Percentiles rank a stretch among this genome's conserved stretches.
These are phyloP conservation scores for Lamellibrachia satsuma DNA, from an alignment of 2,888 invertebrate species.

Conservation along the genomic window DNA sequence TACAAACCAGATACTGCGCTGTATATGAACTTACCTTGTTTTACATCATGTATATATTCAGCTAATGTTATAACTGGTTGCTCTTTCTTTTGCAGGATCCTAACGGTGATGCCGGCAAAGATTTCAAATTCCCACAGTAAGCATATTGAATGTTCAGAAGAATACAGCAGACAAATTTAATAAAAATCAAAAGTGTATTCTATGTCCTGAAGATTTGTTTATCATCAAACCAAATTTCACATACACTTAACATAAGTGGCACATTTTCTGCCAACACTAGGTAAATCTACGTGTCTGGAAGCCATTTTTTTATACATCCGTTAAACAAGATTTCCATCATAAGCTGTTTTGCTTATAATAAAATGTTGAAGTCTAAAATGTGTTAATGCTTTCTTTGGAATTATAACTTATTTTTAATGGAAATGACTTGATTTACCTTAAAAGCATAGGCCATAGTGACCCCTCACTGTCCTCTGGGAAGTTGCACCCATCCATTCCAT, in stretches of 20 bases:
- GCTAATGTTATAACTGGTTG: background rate
- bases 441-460: too few relatives aligned
- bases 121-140: constrained; percentile 54
- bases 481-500: too few relatives aligned
- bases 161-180: too few relatives aligned
- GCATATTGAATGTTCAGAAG: constrained; percentile 28
- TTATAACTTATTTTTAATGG: background rate
- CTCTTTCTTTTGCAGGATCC: constrained; percentile 43
- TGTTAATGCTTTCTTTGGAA: background rate
- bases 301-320: background rate
- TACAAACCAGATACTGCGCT: too few relatives aligned
- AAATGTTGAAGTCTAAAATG: background rate
- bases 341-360: background rate
- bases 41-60: too few relatives aligned
- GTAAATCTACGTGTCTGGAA: background rate
- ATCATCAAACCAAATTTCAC: too few relatives aligned
- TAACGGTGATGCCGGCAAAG: constrained; percentile 50
- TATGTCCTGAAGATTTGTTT: too few relatives aligned
- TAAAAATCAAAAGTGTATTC: too few relatives aligned
- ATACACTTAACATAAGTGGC: too few relatives aligned
- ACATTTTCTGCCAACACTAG: too few relatives aligned
- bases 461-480: too few relatives aligned
- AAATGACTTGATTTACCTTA: background rate
- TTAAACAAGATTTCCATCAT: background rate
- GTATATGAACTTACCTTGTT: too few relatives aligned